These are phyloP conservation scores for Chymomyza caudatula DNA, from an alignment of 2,888 invertebrate species.

Conservation along the genomic window DNA sequence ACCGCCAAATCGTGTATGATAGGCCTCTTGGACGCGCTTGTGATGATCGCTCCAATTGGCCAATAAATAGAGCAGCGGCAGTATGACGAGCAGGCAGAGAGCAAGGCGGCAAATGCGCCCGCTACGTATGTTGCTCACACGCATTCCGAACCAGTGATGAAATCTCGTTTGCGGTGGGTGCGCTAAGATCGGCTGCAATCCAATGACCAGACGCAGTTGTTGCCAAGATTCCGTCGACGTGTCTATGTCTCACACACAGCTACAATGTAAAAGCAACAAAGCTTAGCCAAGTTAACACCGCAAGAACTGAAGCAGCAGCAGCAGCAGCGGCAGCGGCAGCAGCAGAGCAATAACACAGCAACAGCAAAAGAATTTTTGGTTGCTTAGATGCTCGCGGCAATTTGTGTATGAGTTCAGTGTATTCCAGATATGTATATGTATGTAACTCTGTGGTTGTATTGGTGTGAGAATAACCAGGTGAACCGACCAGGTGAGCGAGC, in stretches of 20 bases:
- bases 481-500: conserved; percentile 36
- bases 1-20: conserved; percentile 67
- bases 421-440: conserved; percentile 2
- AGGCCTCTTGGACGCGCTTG: conserved; percentile 72
- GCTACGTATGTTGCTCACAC: conserved; percentile 82
- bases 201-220: no score
- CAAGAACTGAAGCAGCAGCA: no score
- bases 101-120: conserved; percentile 81
- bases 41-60: conserved; percentile 81
- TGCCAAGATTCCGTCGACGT: conserved; percentile 26
- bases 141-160: conserved; percentile 77
- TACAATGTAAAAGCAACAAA: conserved; percentile 1
- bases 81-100: conserved; percentile 79
- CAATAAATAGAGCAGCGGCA: conserved; percentile 82
- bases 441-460: conserved; percentile 12
- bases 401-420: conserved; percentile 10
- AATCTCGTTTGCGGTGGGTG: conserved; percentile 20
- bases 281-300: background rate
- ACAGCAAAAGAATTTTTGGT: background rate
- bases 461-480: conserved; percentile 17
- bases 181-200: conserved; percentile 16
- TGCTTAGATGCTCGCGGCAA: background rate
- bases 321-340: background rate
- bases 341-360: background rate
- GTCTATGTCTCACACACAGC: background rate